Evolutionary conservation across 2,888 invertebrate genomes (phyloP).

Genomic region (Cheilosia pagana): DNA sequence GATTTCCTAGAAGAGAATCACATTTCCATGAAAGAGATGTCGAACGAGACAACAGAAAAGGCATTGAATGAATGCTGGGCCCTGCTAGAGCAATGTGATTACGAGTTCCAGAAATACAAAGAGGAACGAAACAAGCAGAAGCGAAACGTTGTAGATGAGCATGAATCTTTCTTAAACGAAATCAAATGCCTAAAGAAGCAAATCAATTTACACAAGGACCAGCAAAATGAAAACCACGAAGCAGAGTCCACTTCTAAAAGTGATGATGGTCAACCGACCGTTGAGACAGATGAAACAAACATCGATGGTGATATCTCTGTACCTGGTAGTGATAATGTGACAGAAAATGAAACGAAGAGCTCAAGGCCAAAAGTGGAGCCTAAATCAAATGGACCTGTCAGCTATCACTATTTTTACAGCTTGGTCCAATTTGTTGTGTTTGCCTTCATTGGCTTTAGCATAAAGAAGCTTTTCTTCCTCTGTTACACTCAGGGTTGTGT

Average conservation of each 20-base stretch:
- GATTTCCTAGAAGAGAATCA: conserved; percentile 84
- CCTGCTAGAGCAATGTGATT: conserved; percentile 80
- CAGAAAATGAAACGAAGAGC: conserved; percentile 47
- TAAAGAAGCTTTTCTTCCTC: conserved; percentile 82
- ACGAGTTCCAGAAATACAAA: conserved; percentile 82
- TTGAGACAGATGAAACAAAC: neutral
- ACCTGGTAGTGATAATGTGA: conserved; percentile 16
- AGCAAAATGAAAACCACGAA: conserved; percentile 78
- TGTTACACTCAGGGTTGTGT: conserved; percentile 84
- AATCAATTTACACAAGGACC: conserved; percentile 78
- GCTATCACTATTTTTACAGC: conserved; percentile 86
- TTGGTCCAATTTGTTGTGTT: conserved; percentile 89
- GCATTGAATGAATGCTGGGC: conserved; percentile 80
- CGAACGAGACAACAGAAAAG: conserved; percentile 81
- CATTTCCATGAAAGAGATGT: conserved; percentile 81
- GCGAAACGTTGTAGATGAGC: conserved; percentile 78
- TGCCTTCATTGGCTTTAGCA: conserved; percentile 80
- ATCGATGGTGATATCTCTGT: neutral
- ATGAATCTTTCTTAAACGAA: conserved; percentile 81
- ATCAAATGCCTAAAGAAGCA: conserved; percentile 81
- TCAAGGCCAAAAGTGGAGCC: conserved; percentile 1
- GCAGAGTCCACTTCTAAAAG: neutral
- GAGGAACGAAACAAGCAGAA: conserved; percentile 79
- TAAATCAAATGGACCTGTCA: conserved; percentile 38
- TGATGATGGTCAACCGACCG: conserved; percentile 1